Base-by-base conservation (phyloP, 2,888 invertebrate genomes). In the Agonopterix alstromeriana region DNA sequence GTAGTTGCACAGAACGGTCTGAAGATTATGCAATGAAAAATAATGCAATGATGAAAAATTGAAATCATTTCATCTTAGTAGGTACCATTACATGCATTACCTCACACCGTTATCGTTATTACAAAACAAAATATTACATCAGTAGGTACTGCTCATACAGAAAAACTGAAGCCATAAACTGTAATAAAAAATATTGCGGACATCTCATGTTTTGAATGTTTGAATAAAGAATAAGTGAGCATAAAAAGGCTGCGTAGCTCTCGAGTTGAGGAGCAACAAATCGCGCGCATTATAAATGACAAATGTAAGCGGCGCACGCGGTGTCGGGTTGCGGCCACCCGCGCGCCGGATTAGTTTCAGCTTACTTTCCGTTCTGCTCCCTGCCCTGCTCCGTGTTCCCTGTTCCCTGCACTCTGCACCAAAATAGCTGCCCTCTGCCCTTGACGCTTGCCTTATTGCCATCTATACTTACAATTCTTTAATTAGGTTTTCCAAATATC, bases 281-380 rank as follows among this genome's bases (percentile, higher is more conserved):
- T 88, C 86, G 87, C 85, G 77, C 77, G 86, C 84, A 87, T 88
- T 86, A 85, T 83, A 82, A 84, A 87, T 87, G 88, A 88, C 88
- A 88, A 88, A 88, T 87, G 87, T 85, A 82, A 83, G 81, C 75
- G 70, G 77, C 70, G 77, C 79, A 79, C 70, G 74, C 73, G 73
- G 72, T 75, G 87, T 81, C 79, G 85, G 87, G 72, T 11, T 11
- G 85, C 43, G 38, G n/a, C 38, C 87, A 85, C 88, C 85, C 87
- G 77, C 77, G 72, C 73, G 73, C 71, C 72, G 73, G 77, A 85
- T 87, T 86, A 87, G 82, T 82, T 83, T 83, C 85, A 80, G 73
- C 80, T 86, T 85, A 81, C 83, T 82, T 82, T 77, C 84, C 81
- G 73, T 60, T 70, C 67, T 64, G 67, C 67, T 70, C 75, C 72